phyloP scores from a whole-genome alignment of 2,113 vertebrate species.

The Pelobates fuscus region DNA sequence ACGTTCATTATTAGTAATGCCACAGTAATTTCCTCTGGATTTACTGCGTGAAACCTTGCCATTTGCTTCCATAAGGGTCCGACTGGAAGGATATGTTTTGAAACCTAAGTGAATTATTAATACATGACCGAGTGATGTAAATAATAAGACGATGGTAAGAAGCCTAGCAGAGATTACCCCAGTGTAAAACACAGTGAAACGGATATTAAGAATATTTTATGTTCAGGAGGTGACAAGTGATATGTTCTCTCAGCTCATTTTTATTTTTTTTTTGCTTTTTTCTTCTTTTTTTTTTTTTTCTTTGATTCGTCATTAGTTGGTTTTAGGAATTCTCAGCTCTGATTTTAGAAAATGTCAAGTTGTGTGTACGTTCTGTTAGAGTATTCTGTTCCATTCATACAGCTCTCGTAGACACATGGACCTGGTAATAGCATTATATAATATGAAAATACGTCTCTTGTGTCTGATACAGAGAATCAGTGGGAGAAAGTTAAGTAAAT shows the following conservation, averaged over 20 bases:
- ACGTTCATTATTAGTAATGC: slow-evolving; percentile 32
- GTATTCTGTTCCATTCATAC: too few species aligned
- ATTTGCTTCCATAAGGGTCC: neutral
- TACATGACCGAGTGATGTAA: slow-evolving; percentile 8
- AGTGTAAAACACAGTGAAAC: slow-evolving; percentile 24
- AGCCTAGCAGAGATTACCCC: slow-evolving; percentile 37
- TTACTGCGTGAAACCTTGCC: slow-evolving; percentile 3
- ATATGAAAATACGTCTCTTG: too few species aligned
- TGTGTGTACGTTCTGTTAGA: too few species aligned
- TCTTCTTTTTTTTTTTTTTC: too few species aligned
- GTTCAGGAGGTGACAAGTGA: slow-evolving; percentile 53
- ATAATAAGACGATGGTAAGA: slow-evolving; percentile 3
- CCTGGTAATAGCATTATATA: too few species aligned
- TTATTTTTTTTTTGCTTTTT: neutral
- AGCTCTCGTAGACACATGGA: too few species aligned
- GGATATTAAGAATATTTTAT: slow-evolving; percentile 51
- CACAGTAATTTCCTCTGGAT: slow-evolving; percentile 41
- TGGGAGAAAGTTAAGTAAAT: too few species aligned
- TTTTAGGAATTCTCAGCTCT: too few species aligned
- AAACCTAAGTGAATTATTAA: slow-evolving; percentile 11
- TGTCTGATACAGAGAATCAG: too few species aligned
- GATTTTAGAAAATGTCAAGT: too few species aligned
- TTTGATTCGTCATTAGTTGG: too few species aligned
- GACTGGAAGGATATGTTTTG: neutral
- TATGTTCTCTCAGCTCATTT: slow-evolving; percentile 24